Conservation (phyloP, 2,113 vertebrate genomes). For the Callipepla californica region DNA sequence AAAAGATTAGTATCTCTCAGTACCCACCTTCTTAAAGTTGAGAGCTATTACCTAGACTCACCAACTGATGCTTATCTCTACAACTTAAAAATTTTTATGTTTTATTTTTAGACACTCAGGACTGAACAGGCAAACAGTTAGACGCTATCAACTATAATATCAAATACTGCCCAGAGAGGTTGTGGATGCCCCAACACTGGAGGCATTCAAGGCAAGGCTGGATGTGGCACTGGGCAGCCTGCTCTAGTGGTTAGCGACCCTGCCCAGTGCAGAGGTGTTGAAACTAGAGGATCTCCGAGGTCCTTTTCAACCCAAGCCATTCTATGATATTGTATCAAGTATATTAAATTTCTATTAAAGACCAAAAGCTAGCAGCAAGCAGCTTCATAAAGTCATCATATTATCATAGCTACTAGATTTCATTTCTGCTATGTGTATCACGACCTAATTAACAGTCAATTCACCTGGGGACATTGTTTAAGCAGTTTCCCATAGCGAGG, state of each 20-base stretch:
- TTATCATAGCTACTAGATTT: not conserved
- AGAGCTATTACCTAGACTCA: not conserved
- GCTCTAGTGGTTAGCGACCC: too few relatives aligned
- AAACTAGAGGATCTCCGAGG: too few relatives aligned
- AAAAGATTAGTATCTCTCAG: not conserved
- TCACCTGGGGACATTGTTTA: slow-evolving; percentile 2
- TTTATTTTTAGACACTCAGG: not conserved
- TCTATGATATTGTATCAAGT: not conserved
- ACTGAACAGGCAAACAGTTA: not conserved
- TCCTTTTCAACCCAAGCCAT: too few relatives aligned
- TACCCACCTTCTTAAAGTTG: not conserved
- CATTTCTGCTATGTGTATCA: not conserved
- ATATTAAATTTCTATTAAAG: not conserved
- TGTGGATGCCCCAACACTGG: too few relatives aligned
- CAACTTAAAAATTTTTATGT: not conserved
- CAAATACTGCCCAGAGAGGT: not conserved
- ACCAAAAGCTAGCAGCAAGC: not conserved
- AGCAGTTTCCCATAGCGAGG: slow-evolving; percentile 19
- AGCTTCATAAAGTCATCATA: not conserved
- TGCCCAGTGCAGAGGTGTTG: too few relatives aligned
- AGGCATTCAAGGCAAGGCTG: too few relatives aligned
- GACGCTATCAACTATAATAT: not conserved
- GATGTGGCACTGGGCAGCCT: too few relatives aligned
- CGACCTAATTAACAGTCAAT: slow-evolving; percentile 11
- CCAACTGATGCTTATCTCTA: not conserved